Evolutionary conservation across 2,888 invertebrate genomes (phyloP).

Genomic region (Trichacis sp.): DNA sequence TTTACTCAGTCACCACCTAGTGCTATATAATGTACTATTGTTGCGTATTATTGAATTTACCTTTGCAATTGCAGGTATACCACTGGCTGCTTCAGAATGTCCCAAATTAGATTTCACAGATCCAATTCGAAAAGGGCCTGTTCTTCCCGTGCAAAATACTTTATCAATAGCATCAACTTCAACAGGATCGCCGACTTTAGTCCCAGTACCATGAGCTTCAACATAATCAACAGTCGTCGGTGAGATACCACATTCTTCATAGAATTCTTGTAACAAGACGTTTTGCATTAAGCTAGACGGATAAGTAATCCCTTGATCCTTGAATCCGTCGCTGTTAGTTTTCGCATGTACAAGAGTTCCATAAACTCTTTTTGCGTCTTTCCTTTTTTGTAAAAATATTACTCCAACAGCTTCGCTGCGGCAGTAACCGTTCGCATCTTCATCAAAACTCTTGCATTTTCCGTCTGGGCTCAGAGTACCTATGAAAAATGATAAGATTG

Average conservation of each 20-base stretch:
- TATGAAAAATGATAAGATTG: too few species aligned
- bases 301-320: constrained; percentile 64
- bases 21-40: too few species aligned
- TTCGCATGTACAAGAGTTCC: constrained; percentile 72
- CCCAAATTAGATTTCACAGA: constrained; percentile 95
- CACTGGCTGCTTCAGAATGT: constrained; percentile 88
- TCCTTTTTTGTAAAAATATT: constrained; percentile 76
- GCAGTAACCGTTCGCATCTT: constrained; percentile 83
- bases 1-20: too few species aligned
- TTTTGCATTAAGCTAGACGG: constrained; percentile 60
- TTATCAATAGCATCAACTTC: constrained; percentile 87
- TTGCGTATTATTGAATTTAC: constrained; percentile 69
- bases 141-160: constrained; percentile 81
- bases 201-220: constrained; percentile 81
- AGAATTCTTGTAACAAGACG: constrained; percentile 71
- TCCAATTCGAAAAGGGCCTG: constrained; percentile 83
- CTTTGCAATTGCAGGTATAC: constrained; percentile 86
- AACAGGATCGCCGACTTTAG: constrained; percentile 97
- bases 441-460: constrained; percentile 91
- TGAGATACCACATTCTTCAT: constrained; percentile 73
- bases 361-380: constrained; percentile 70
- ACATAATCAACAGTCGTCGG: constrained; percentile 74
- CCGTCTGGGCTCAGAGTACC: too few species aligned
- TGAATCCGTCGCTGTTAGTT: constrained; percentile 74
- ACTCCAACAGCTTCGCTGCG: constrained; percentile 84